Percentiles rank a stretch among this genome's conserved stretches.
Evolutionary conservation across 2,888 invertebrate genomes (phyloP).

Genomic region (Nemapogon koenigi): DNA sequence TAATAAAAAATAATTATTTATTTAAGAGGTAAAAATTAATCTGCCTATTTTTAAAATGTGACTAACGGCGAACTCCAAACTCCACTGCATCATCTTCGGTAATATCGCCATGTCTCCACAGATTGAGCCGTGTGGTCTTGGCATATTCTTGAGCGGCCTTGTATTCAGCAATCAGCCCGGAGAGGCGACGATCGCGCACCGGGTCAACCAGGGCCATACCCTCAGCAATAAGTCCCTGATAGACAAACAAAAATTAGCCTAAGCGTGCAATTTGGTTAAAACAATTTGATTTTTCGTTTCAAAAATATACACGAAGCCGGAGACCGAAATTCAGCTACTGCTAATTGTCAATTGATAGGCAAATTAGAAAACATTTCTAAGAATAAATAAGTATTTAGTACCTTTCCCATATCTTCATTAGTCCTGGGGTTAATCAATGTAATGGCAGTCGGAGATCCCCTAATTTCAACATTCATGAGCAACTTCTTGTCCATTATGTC

Average conservation of each 20-base stretch:
- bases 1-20: too few species aligned
- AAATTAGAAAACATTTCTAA: background rate
- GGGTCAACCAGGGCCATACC: slow-evolving; percentile 85
- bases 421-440: slow-evolving; percentile 58
- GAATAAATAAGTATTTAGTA: slow-evolving; percentile 17
- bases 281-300: too few species aligned
- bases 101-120: slow-evolving; percentile 99
- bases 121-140: slow-evolving; percentile 82
- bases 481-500: slow-evolving; percentile 77
- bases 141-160: slow-evolving; percentile 86
- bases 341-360: too few species aligned
- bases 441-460: slow-evolving; percentile 61
- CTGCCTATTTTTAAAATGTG: too few species aligned
- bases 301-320: too few species aligned
- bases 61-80: slow-evolving; percentile 58
- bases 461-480: slow-evolving; percentile 84
- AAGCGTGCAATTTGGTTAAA: too few species aligned
- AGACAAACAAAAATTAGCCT: slow-evolving; percentile 44
- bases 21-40: too few species aligned
- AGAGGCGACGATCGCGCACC: slow-evolving; percentile 81
- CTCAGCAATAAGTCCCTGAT: slow-evolving; percentile 82
- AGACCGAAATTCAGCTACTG: too few species aligned
- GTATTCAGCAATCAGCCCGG: slow-evolving; percentile 81
- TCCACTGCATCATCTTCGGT: slow-evolving; percentile 85
- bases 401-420: slow-evolving; percentile 60